These are phyloP conservation scores for Pollenia griseotomentosa DNA, from an alignment of 2,888 invertebrate species.

Conservation along the genomic window DNA sequence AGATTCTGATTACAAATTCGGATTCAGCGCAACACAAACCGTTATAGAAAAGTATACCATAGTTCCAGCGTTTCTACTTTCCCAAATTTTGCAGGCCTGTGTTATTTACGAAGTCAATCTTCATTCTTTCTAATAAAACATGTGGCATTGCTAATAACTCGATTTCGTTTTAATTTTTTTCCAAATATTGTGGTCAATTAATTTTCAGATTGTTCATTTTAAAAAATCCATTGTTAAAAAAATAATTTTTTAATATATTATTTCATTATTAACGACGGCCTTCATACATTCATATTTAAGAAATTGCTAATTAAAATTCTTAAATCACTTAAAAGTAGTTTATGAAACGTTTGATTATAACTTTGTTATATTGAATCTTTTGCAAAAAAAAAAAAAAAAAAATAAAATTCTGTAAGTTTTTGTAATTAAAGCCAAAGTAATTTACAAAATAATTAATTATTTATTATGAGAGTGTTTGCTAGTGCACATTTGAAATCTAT, in stretches of 20 bases:
- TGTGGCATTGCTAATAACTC: neutral
- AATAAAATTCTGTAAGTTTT: conserved; percentile 3
- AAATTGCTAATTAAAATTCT: too few species aligned
- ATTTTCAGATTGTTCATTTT: neutral
- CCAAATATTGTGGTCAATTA: neutral
- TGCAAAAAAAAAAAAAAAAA: neutral
- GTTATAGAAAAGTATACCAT: too few species aligned
- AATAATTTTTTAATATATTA: too few species aligned
- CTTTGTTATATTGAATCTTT: neutral
- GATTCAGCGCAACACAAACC: too few species aligned
- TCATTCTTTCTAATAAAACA: too few species aligned
- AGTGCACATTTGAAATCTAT: neutral
- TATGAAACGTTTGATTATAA: conserved; percentile 1
- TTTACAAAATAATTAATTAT: conserved; percentile 19
- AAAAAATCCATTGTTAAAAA: neutral
- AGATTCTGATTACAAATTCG: too few species aligned
- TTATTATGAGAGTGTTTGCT: conserved; percentile 5
- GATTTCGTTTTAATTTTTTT: neutral
- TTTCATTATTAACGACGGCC: too few species aligned
- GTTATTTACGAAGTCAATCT: too few species aligned
- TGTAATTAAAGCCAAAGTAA: conserved; percentile 31
- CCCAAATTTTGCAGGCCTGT: too few species aligned
- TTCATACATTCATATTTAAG: too few species aligned
- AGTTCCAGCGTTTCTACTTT: too few species aligned
- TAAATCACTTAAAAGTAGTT: neutral